phyloP scores from a whole-genome alignment of 1,140 invertebrate genomes.

The Panulirus ornatus region DNA sequence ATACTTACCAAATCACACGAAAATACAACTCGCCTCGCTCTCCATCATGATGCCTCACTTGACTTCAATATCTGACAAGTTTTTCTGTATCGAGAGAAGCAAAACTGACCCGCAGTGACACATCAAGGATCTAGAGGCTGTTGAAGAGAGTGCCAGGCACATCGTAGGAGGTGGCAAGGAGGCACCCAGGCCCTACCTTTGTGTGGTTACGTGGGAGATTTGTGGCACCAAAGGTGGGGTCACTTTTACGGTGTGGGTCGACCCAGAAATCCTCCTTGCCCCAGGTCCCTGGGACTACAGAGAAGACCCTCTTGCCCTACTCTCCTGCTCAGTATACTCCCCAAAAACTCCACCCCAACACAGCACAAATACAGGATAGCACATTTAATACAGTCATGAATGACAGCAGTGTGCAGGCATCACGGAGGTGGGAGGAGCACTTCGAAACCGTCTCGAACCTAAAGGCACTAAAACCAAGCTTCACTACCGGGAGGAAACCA shows the following conservation, averaged over 20 bases:
- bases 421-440: too few relatives aligned
- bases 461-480: too few relatives aligned
- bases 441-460: too few relatives aligned
- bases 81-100: background rate
- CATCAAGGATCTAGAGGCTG: background rate
- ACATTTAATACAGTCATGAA: too few relatives aligned
- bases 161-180: background rate
- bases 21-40: background rate
- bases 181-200: conserved; percentile 22
- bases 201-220: conserved; percentile 28
- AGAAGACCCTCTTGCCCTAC: too few relatives aligned
- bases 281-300: background rate
- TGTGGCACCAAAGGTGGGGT: conserved; percentile 13
- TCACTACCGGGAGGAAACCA: background rate
- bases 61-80: background rate
- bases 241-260: conserved; percentile 31
- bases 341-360: too few relatives aligned
- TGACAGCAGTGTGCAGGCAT: too few relatives aligned
- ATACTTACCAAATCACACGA: background rate
- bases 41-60: background rate
- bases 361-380: too few relatives aligned
- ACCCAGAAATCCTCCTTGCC: background rate
- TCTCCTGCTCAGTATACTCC: too few relatives aligned
- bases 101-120: background rate
- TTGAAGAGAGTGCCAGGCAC: background rate